Percentiles rank a stretch among this genome's conserved stretches.
These are phyloP conservation scores for Cichladusa arquata DNA, from an alignment of 2,113 vertebrate genomes.

Conservation along the genomic window DNA sequence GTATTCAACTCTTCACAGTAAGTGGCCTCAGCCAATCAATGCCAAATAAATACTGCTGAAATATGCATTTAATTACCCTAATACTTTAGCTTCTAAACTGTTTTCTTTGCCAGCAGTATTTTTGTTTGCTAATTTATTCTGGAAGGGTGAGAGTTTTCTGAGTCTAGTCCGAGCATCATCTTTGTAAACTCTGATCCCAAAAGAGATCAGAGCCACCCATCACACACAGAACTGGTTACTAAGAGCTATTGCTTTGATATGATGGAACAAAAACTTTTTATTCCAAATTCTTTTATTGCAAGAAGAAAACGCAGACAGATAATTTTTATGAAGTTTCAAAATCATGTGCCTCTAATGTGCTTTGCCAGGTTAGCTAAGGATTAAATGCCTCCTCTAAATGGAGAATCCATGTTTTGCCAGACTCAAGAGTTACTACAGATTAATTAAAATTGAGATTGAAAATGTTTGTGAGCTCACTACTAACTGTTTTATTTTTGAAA, in stretches of 20 bases:
- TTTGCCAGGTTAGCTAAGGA: neutral
- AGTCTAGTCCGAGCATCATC: neutral
- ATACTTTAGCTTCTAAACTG: conserved; percentile 46
- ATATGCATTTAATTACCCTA: conserved; percentile 75
- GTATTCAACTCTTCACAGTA: conserved; percentile 63
- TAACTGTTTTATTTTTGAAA: neutral
- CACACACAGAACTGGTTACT: neutral
- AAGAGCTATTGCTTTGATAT: neutral
- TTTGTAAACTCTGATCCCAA: neutral
- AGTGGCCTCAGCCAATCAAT: conserved; percentile 69
- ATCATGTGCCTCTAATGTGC: neutral
- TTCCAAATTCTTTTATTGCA: neutral
- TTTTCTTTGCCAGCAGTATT: conserved; percentile 14
- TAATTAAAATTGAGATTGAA: neutral
- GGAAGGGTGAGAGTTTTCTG: conserved; percentile 33
- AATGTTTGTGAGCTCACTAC: neutral
- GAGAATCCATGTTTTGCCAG: neutral
- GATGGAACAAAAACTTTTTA: neutral
- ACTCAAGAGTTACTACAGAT: neutral
- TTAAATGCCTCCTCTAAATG: neutral
- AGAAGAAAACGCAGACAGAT: neutral
- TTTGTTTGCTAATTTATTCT: conserved; percentile 60
- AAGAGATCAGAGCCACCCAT: neutral
- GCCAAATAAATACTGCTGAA: conserved; percentile 74
- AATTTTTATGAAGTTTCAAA: neutral